These are phyloP conservation scores for Callospermophilus lateralis DNA, from an alignment of 2,113 vertebrate genomes.

Conservation along the genomic window DNA sequence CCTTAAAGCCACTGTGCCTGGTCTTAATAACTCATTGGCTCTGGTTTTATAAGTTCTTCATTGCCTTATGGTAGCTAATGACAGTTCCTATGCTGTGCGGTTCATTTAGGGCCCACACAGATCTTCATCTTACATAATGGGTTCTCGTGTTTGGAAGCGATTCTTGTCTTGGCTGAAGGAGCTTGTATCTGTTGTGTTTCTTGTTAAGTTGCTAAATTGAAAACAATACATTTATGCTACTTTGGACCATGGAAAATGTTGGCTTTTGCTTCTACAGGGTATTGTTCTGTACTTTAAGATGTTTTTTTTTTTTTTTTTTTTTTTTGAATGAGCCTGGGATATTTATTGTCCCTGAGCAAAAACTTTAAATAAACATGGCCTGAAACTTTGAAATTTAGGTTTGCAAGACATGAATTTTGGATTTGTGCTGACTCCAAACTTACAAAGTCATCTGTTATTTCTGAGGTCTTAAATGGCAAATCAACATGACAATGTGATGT, in stretches of 20 bases:
- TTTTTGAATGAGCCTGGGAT: not conserved
- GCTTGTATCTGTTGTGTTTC: constrained; percentile 29
- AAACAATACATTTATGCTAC: constrained; percentile 29
- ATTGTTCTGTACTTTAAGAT: constrained; percentile 11
- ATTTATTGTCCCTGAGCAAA: constrained; percentile 2
- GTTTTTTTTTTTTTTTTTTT: not conserved
- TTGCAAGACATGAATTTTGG: not conserved
- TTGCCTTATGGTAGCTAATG: constrained; percentile 57
- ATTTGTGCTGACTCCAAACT: not conserved
- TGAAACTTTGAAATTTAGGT: not conserved
- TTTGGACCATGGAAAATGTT: not conserved
- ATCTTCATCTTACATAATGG: constrained; percentile 42
- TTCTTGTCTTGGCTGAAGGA: not conserved
- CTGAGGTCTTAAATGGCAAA: not conserved
- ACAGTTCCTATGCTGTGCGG: not conserved
- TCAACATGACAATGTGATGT: not conserved
- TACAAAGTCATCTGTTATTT: constrained; percentile 13
- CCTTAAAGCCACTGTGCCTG: constrained; percentile 69
- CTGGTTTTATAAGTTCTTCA: constrained; percentile 30
- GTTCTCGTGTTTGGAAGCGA: constrained; percentile 12
- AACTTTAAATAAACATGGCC: not conserved
- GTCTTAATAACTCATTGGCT: constrained; percentile 60
- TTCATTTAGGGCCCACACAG: constrained; percentile 35
- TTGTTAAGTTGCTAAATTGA: constrained; percentile 43
- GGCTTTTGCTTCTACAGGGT: not conserved